phyloP scores from a whole-genome alignment of 2,797 vertebrate species.

The Poecile montanus region DNA sequence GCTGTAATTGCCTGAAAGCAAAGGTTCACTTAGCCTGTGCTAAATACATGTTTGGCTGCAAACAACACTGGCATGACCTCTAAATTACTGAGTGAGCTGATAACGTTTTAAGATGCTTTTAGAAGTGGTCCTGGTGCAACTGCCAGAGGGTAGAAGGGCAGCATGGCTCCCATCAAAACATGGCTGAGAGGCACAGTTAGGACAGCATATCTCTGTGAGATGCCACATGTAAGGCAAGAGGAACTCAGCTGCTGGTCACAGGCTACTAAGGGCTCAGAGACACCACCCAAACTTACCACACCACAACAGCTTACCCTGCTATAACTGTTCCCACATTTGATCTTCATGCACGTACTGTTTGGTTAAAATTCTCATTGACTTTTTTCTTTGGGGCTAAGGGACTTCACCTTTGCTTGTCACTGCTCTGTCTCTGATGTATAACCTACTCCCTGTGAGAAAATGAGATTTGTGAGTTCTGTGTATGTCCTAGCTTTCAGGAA shows the following conservation, averaged over 20 bases:
- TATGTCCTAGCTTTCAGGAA: background rate
- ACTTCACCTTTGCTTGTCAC: background rate
- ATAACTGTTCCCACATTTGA: background rate
- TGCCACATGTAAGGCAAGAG: background rate
- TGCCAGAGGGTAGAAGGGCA: background rate
- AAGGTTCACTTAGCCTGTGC: background rate
- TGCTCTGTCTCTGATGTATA: background rate
- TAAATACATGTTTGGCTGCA: background rate
- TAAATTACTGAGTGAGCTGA: background rate
- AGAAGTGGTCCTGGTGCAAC: background rate
- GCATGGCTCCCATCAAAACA: background rate
- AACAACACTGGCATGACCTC: background rate
- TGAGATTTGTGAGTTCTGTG: background rate
- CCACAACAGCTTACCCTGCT: background rate
- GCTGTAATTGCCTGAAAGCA: background rate
- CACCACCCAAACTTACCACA: background rate
- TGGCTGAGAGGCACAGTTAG: background rate
- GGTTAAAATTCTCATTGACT: background rate
- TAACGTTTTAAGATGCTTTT: slow-evolving; percentile 29
- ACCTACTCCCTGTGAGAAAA: background rate
- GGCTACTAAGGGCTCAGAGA: background rate
- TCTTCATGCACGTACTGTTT: accelerated
- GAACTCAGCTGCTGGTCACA: background rate
- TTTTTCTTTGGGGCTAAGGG: background rate
- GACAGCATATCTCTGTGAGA: background rate